Conservation (phyloP, 2,113 vertebrate genomes). For the Motacilla tschutschensis region DNA sequence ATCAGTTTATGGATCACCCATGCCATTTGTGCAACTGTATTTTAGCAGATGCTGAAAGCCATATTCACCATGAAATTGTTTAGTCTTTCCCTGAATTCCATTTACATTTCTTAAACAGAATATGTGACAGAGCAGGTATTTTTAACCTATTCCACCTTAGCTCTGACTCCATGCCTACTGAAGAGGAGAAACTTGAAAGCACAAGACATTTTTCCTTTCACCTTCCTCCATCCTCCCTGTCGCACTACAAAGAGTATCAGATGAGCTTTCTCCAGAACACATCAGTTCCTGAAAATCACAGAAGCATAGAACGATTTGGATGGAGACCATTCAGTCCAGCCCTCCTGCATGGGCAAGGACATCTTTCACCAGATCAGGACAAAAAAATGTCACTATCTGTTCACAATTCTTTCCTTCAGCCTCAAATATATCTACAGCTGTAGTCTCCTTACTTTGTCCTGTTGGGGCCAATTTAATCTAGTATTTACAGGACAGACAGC, state of each 20-base stretch:
- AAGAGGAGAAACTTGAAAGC: neutral
- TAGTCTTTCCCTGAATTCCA: neutral
- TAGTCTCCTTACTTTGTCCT: neutral
- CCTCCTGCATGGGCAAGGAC: neutral
- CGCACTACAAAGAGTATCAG: neutral
- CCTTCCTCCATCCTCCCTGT: neutral
- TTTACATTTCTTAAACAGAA: neutral
- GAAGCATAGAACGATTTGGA: neutral
- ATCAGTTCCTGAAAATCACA: neutral
- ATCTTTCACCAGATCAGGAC: neutral
- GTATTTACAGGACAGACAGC: neutral
- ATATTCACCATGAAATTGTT: neutral
- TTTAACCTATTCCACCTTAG: neutral
- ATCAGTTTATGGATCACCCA: neutral
- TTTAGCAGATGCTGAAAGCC: neutral
- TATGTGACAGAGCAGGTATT: neutral
- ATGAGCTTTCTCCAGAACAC: neutral
- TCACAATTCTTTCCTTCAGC: neutral
- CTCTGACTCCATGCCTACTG: neutral
- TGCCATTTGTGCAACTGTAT: neutral
- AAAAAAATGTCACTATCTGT: neutral
- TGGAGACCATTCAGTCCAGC: neutral
- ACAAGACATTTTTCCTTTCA: neutral
- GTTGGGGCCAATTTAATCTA: neutral
- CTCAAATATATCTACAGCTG: neutral